A percentile compares a stretch with the other conserved stretches of the same genome.
Evolutionary conservation across 2,113 vertebrate genomes (phyloP).

Genomic region (Calypte anna): DNA sequence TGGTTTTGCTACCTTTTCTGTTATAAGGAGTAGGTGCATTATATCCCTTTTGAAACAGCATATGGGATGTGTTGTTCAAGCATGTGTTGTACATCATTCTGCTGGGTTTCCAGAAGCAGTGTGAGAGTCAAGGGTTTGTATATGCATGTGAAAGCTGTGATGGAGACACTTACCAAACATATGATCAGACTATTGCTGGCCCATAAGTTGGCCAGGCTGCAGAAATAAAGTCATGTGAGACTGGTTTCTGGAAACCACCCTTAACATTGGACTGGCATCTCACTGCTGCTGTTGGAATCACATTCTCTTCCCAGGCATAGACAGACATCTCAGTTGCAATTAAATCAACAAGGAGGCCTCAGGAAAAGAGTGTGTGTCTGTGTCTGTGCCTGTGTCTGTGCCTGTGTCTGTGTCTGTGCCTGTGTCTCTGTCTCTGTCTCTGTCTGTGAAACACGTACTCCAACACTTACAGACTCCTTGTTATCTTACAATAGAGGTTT

Average conservation of each 20-base stretch:
- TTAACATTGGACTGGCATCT: not conserved
- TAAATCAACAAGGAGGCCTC: not conserved
- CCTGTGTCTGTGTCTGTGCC: too few species aligned
- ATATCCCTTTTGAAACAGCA: not conserved
- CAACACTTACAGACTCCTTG: not conserved
- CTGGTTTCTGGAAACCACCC: not conserved
- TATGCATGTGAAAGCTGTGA: rapidly evolving
- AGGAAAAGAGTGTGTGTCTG: not conserved
- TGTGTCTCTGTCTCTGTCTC: too few species aligned
- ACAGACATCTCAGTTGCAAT: rapidly evolving
- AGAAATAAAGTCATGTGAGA: rapidly evolving
- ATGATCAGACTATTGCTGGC: rapidly evolving
- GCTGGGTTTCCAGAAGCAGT: not conserved
- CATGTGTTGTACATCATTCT: rapidly evolving
- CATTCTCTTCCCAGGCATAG: not conserved
- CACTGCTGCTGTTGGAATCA: not conserved
- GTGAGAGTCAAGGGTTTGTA: not conserved
- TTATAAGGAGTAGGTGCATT: not conserved
- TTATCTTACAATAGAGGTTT: not conserved
- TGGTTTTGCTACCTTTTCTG: not conserved
- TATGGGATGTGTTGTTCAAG: not conserved
- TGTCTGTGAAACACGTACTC: not conserved
- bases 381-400: too few species aligned
- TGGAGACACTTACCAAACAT: rapidly evolving
- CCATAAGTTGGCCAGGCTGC: rapidly evolving